phyloP scores from a whole-genome alignment of 2,113 vertebrate species.

The Mirza zaza region DNA sequence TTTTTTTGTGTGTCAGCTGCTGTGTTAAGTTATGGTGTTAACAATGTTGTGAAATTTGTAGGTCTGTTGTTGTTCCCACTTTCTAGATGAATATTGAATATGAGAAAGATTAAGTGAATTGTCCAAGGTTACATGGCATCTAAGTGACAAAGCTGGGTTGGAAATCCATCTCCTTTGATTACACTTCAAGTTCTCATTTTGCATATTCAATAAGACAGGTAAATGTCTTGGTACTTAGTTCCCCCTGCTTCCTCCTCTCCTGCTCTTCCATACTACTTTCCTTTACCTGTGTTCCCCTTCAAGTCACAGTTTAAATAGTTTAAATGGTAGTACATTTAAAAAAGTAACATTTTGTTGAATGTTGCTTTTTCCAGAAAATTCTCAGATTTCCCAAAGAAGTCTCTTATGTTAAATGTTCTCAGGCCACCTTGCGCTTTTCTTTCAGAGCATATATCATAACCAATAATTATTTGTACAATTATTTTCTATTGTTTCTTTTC shows the following conservation, averaged over 20 bases:
- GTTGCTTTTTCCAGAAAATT: neutral
- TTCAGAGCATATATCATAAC: neutral
- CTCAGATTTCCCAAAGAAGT: neutral
- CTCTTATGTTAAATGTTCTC: neutral
- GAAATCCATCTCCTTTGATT: neutral
- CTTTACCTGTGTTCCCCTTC: neutral
- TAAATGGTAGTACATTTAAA: too few relatives aligned
- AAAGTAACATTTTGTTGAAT: constrained; percentile 14
- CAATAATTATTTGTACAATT: neutral
- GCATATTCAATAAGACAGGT: neutral
- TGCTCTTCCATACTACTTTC: neutral
- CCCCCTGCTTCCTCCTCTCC: neutral
- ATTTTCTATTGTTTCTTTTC: constrained; percentile 30
- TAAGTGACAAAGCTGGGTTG: neutral
- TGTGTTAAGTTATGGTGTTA: neutral
- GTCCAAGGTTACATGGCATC: neutral
- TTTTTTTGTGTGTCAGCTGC: neutral
- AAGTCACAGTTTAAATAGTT: neutral
- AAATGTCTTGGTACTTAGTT: neutral
- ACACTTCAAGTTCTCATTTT: neutral
- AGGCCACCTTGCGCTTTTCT: neutral
- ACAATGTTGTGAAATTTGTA: neutral
- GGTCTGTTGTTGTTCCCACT: neutral
- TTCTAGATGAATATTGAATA: neutral
- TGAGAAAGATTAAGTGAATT: neutral